phyloP scores from a whole-genome alignment of 2,113 vertebrate species.

The Pomatorhinus ruficollis region DNA sequence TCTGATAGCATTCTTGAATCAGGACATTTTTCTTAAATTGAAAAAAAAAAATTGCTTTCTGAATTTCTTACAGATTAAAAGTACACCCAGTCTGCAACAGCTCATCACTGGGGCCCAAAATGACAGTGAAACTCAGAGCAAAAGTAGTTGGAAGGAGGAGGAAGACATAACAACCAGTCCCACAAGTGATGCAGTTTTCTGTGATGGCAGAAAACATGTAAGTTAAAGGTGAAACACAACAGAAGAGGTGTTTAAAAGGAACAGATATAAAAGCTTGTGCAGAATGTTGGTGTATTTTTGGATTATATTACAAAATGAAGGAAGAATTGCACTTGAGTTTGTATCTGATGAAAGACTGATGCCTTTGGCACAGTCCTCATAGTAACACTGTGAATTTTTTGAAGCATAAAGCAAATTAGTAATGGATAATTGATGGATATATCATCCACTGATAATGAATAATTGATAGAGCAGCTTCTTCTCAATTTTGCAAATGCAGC shows the following conservation, averaged over 20 bases:
- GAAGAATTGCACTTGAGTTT: background rate
- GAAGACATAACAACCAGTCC: background rate
- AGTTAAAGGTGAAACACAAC: background rate
- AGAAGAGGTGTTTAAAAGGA: background rate
- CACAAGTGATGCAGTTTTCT: slow-evolving; percentile 41
- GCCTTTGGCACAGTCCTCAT: background rate
- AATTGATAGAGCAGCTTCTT: background rate
- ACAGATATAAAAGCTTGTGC: background rate
- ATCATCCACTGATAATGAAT: background rate
- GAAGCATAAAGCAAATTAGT: background rate
- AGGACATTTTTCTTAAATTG: background rate
- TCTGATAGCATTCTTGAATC: background rate
- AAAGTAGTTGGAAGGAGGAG: slow-evolving; percentile 22
- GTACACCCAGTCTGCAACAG: slow-evolving; percentile 76
- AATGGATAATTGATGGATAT: background rate
- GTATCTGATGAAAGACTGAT: background rate
- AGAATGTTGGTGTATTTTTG: background rate
- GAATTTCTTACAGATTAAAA: slow-evolving; percentile 73
- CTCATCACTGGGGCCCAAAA: slow-evolving; percentile 67
- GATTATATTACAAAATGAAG: background rate
- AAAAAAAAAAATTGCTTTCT: background rate
- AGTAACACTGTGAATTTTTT: background rate
- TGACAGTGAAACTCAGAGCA: background rate
- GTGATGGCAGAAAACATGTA: slow-evolving; percentile 64
- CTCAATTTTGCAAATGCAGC: background rate